These are phyloP conservation scores for Drosophila kikkawai DNA, from an alignment of 1,140 invertebrate species.

Conservation along the genomic window DNA sequence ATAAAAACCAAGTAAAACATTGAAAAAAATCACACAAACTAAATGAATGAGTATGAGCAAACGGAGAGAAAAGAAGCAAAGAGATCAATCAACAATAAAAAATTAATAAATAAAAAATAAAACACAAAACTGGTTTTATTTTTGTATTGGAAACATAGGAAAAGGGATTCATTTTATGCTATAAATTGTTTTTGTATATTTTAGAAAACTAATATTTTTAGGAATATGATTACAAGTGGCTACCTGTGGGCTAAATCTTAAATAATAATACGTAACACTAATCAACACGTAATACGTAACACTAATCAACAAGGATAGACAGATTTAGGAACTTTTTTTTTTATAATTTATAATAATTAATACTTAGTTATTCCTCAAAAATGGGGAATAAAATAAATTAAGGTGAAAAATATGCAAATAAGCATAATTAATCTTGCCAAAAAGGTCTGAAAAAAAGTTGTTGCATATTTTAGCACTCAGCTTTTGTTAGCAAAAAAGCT, in stretches of 20 bases:
- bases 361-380: neutral
- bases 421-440: neutral
- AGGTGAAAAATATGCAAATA: neutral
- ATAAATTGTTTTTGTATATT: too few relatives aligned
- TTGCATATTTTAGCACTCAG: conserved; percentile 17
- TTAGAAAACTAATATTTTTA: too few relatives aligned
- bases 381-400: neutral
- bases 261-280: too few relatives aligned
- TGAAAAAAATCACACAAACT: conserved; percentile 44
- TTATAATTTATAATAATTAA: too few relatives aligned
- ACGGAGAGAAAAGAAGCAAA: conserved; percentile 62
- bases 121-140: conserved; percentile 37
- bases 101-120: conserved; percentile 72
- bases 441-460: neutral
- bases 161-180: too few relatives aligned
- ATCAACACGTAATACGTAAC: too few relatives aligned
- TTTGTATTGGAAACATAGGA: neutral
- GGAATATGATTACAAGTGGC: too few relatives aligned
- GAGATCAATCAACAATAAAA: conserved; percentile 76
- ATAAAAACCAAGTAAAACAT: conserved; percentile 51
- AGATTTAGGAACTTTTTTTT: too few relatives aligned
- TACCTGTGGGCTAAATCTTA: too few relatives aligned
- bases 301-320: too few relatives aligned
- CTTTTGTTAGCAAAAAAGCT: conserved; percentile 28
- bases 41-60: conserved; percentile 57